Evolutionary conservation across 2,113 vertebrate genomes (phyloP).

Genomic region (Bungarus multicinctus): DNA sequence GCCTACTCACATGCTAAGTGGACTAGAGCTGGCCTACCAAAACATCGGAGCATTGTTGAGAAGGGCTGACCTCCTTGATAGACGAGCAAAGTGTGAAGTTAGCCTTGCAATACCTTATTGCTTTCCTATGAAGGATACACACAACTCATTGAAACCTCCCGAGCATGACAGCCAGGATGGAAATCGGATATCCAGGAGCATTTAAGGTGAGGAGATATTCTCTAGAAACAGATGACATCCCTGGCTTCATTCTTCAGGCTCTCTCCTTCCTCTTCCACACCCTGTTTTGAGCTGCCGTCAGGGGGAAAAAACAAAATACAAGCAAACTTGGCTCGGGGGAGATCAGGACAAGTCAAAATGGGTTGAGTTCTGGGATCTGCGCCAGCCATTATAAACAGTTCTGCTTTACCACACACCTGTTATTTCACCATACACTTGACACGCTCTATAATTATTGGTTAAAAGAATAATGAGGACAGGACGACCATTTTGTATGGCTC

Average conservation of each 20-base stretch:
- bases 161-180: slow-evolving; percentile 48
- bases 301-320: slow-evolving; percentile 66
- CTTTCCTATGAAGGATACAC: slow-evolving; percentile 64
- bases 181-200: slow-evolving; percentile 56
- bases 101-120: slow-evolving; percentile 73
- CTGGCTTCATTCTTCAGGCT: slow-evolving; percentile 16
- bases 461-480: slow-evolving; percentile 62
- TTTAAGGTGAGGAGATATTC: slow-evolving; percentile 49
- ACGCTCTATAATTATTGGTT: slow-evolving; percentile 65
- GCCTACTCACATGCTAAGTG: slow-evolving; percentile 80
- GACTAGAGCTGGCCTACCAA: slow-evolving; percentile 78
- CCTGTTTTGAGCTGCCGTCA: slow-evolving; percentile 64
- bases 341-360: slow-evolving; percentile 33
- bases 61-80: slow-evolving; percentile 75
- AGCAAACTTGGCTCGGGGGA: slow-evolving; percentile 61
- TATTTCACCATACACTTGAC: slow-evolving; percentile 47
- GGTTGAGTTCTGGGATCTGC: slow-evolving; percentile 66
- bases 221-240: slow-evolving; percentile 38
- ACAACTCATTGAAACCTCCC: slow-evolving; percentile 60
- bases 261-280: slow-evolving; percentile 24
- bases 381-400: slow-evolving; percentile 64
- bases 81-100: slow-evolving; percentile 79
- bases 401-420: slow-evolving; percentile 65
- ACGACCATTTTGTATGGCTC: slow-evolving; percentile 56
- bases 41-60: slow-evolving; percentile 79